Base-by-base conservation (phyloP, 2,797 vertebrate species). In the Poecilia gillii region DNA sequence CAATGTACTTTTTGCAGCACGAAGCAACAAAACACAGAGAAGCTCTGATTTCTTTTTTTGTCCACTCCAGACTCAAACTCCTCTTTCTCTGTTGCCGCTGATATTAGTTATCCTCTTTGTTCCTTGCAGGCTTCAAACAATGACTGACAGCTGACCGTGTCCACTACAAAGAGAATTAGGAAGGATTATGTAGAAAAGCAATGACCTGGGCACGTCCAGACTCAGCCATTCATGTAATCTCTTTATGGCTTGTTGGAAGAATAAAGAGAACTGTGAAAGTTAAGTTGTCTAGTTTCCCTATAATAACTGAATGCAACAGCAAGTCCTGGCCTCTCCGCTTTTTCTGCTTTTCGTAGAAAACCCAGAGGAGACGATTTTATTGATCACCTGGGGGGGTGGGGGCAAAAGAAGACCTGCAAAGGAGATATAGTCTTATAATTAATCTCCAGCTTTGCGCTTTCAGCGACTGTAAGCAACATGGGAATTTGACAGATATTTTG, bases 151-250 rank as follows among this genome's bases (percentile, higher is more conserved):
- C 86, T 74, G 84, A 90, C 82, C 87, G 80, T 47, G 59, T 89
- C 89, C 75, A 75, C 75, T 90, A 93, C 92, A 94, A 93, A 92
- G 89, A 91, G 92, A 93, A 94, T 94, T 91, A 94, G 88, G 85
- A 76, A 53, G 87, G 92, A 95, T 96, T 95, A 95, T 81, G 80
- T 83, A 80, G 77, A 84, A 89, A 91, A 75, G 89, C 87, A 83
- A 79, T 77, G 88, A 86, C 88, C 82, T 85, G 78, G 91, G 83
- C 78, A 80, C 79, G 84, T 80, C 77, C 85, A 87, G 76, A 91
- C 78, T 84, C 86, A 90, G 72, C 77, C 90, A 84, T 88, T 92
- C 90, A 84, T 91, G 85, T 93, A 91, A 94, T 94, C 91, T 90
- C 79, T 71, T 89, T 90, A 85, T 86, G 45, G 45, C 62, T 81